These are phyloP conservation scores for Armadillidium nasatum DNA, from an alignment of 1,140 invertebrate genomes.

Conservation along the genomic window DNA sequence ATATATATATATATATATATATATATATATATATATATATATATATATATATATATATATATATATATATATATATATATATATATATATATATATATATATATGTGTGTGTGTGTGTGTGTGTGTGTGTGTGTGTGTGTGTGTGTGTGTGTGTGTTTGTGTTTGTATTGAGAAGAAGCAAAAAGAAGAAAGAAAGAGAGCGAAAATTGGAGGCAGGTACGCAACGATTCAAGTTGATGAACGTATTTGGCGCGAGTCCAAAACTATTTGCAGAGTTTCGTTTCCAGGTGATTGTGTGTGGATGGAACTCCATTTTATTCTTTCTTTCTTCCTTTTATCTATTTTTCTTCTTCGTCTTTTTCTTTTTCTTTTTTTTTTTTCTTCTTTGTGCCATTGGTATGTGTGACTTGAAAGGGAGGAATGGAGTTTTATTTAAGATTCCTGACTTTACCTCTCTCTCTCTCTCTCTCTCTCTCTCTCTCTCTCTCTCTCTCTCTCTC, in stretches of 20 bases:
- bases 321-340: neutral
- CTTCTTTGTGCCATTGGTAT: neutral
- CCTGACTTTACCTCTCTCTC: no score
- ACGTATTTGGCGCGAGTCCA: neutral
- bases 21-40: no score
- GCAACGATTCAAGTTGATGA: neutral
- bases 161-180: no score
- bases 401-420: neutral
- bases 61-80: no score
- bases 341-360: neutral
- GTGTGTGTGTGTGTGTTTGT: no score
- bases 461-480: no score
- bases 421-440: neutral
- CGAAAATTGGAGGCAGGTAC: neutral
- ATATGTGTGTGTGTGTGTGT: no score
- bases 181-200: neutral
- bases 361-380: neutral
- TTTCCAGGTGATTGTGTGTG: neutral
- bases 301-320: neutral
- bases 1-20: no score
- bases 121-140: no score
- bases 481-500: no score
- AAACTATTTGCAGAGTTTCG: neutral
- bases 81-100: no score
- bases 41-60: no score